Evolutionary conservation across 2,888 invertebrate genomes (phyloP).

Genomic region (Chrysomela aeneicollis): DNA sequence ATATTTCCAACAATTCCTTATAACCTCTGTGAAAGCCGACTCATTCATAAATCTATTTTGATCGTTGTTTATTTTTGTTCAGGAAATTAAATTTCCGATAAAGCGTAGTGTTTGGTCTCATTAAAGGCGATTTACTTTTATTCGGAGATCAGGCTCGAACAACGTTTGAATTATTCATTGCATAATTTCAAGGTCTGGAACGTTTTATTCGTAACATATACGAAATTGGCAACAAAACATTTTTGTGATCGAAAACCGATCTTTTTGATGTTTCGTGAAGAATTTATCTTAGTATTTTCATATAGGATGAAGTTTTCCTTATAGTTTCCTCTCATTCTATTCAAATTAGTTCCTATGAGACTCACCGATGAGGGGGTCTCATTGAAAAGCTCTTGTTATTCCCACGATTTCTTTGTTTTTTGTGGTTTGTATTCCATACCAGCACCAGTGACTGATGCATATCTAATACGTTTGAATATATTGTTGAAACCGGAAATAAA

Average conservation of each 20-base stretch:
- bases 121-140: conserved; percentile 1
- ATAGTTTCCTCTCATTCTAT: conserved; percentile 1
- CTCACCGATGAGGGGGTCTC: background rate
- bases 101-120: background rate
- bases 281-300: background rate
- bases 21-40: background rate
- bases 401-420: conserved; percentile 4
- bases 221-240: too few species aligned
- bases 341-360: background rate
- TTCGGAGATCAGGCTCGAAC: background rate
- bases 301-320: background rate
- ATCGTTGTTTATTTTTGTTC: conserved; percentile 7
- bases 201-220: too few species aligned
- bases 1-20: background rate
- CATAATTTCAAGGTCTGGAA: too few species aligned
- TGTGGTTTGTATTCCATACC: background rate
- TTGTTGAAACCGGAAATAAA: background rate
- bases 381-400: conserved; percentile 1
- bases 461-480: background rate
- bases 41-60: conserved; percentile 11
- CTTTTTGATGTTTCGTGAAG: background rate
- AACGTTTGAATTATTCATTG: too few species aligned
- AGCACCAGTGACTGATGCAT: background rate
- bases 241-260: too few species aligned
- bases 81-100: conserved; percentile 17